Evolutionary conservation across 2,797 vertebrate genomes (phyloP), one percentile per base, ranked within the genome.

Genomic region (Galagoides demidoff): DNA sequence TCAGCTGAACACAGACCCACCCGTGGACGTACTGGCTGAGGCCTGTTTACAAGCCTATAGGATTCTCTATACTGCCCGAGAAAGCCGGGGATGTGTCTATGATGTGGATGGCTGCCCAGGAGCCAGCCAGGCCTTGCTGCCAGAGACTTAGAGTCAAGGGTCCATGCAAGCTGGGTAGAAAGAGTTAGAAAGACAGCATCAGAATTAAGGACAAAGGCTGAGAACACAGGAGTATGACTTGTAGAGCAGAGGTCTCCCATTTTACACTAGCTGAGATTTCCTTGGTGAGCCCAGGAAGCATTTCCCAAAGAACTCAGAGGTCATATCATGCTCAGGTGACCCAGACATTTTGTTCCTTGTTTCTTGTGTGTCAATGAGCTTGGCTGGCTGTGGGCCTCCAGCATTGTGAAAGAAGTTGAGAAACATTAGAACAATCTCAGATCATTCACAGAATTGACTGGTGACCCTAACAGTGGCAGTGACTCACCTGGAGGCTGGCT

Each of bases 381-480:
- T 37, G 7, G 57, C 68, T 74, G 49, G 52, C 57, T 85, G 39
- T 23, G 74, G 93, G 95, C 85, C 89, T 82, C 73, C 52, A 68
- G 73, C 31, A 8, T 96, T 95, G 96, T 90, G 89, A 93, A 96
- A 98, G 92, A 92, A 63, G 85, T 94, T 85, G 93, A 78, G 92
- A 90, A 95, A 90, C 74, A 10, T 13, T 23, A 70, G 63, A 43
- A 71, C 94, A 95, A 90, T 95, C 92, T 92, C 76, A 85, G 92
- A 95, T 96, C 95, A 97, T 97, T 97, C 97, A 96, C 95, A 96
- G 95, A 92, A 71, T 20, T 61, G 84, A 49, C 52, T 64, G 25
- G 76, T 87, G 84, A 64, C 39, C 61, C 13, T 39, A 1, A 66
- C 14, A 77, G 37, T 3, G 20, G 87, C 52, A 34, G 59, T 68